Evolutionary conservation across 2,797 vertebrate species (phyloP).

Genomic region (Enoplosus armatus): DNA sequence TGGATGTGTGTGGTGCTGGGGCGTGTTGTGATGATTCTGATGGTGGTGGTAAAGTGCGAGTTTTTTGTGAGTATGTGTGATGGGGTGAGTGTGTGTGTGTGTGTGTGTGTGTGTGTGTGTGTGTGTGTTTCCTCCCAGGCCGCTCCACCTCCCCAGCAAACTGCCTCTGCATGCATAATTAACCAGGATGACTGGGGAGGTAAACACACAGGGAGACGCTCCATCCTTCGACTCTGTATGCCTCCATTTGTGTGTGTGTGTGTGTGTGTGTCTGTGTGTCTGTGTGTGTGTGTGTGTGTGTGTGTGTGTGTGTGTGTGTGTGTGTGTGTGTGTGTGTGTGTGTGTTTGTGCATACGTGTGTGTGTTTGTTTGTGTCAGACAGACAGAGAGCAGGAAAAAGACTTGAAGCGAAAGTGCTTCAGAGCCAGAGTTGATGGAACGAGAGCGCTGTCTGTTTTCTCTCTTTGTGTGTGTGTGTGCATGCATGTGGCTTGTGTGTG

Average conservation of each 20-base stretch:
- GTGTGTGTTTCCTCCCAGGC: slow-evolving; percentile 66
- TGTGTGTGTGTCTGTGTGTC: slow-evolving; percentile 9
- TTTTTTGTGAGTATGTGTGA: slow-evolving; percentile 51
- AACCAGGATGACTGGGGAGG: slow-evolving; percentile 78
- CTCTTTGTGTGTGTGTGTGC: slow-evolving; percentile 20
- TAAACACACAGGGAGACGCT: slow-evolving; percentile 76
- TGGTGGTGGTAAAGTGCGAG: slow-evolving; percentile 55
- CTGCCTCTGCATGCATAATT: slow-evolving; percentile 83
- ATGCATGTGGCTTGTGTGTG: slow-evolving; percentile 8
- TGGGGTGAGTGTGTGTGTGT: slow-evolving; percentile 17
- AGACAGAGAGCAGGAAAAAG: slow-evolving; percentile 66
- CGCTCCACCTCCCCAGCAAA: slow-evolving; percentile 70
- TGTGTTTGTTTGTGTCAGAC: slow-evolving; percentile 67
- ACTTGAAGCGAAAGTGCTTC: slow-evolving; percentile 68
- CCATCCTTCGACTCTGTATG: slow-evolving; percentile 60
- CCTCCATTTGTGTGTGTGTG: slow-evolving; percentile 46
- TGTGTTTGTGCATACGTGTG: slow-evolving; percentile 5
- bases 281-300: slow-evolving; percentile 8
- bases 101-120: slow-evolving; percentile 32
- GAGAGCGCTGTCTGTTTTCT: slow-evolving; percentile 53
- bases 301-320: slow-evolving; percentile 27
- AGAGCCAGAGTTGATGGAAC: slow-evolving; percentile 65
- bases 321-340: background rate
- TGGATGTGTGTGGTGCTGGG: slow-evolving; percentile 40
- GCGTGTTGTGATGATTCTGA: slow-evolving; percentile 51